phyloP scores from a whole-genome alignment of 2,113 vertebrate species.

The Mesembrinibis cayennensis region DNA sequence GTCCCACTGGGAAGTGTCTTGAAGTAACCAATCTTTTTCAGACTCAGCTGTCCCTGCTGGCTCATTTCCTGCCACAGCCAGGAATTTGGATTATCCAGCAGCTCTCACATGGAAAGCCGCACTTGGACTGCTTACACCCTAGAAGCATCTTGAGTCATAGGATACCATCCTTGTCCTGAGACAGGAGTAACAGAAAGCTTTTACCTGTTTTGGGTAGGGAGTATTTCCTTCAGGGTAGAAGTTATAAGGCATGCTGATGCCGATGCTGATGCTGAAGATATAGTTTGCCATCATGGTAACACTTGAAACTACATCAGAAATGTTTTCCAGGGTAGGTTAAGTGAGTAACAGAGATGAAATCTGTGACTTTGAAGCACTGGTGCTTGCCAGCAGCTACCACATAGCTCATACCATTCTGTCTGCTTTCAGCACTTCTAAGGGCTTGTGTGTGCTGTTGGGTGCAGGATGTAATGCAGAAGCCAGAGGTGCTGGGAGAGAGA shows the following conservation, averaged over 20 bases:
- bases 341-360: background rate
- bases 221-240: background rate
- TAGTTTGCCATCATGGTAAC: background rate
- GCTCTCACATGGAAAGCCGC: background rate
- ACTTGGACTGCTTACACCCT: background rate
- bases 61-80: conserved; percentile 25
- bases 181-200: background rate
- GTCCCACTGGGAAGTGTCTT: background rate
- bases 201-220: background rate
- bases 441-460: background rate
- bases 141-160: background rate
- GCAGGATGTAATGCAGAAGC: background rate
- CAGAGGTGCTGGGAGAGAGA: background rate
- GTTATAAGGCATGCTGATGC: background rate
- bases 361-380: background rate
- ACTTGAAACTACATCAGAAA: background rate
- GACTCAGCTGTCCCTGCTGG: background rate
- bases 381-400: background rate
- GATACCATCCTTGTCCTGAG: background rate
- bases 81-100: conserved; percentile 11
- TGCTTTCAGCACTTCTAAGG: background rate
- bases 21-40: conserved; percentile 16
- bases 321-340: background rate
- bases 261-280: background rate
- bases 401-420: background rate